A percentile compares a stretch with the other conserved stretches of the same genome.
phyloP scores from a whole-genome alignment of 2,113 vertebrate genomes.

The Turdus rufiventris region DNA sequence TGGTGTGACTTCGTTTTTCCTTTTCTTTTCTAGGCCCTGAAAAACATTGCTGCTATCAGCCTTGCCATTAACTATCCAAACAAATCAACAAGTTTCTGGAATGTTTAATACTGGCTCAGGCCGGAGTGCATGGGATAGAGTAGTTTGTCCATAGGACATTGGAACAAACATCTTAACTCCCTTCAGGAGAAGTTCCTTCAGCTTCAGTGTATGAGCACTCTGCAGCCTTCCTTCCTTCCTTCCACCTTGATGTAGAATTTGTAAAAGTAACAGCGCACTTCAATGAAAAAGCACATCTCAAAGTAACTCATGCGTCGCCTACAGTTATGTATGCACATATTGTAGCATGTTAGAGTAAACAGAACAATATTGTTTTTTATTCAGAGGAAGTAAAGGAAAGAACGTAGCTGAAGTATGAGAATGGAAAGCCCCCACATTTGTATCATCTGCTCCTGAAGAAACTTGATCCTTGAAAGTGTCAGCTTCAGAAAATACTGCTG shows the following conservation, averaged over 20 bases:
- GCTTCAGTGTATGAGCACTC: constrained; percentile 54
- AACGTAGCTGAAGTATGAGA: background rate
- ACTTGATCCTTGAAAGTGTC: background rate
- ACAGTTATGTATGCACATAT: constrained; percentile 43
- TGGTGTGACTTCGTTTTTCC: background rate
- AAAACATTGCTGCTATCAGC: constrained; percentile 97
- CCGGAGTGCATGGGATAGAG: constrained; percentile 32
- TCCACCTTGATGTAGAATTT: constrained; percentile 58
- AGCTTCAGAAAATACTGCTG: background rate
- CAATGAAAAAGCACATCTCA: constrained; percentile 37
- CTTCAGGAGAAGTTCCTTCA: constrained; percentile 49
- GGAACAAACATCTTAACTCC: constrained; percentile 49
- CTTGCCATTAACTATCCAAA: constrained; percentile 97
- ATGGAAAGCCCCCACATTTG: background rate
- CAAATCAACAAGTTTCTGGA: constrained; percentile 92
- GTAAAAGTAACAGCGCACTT: constrained; percentile 50
- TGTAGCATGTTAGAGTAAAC: constrained; percentile 40
- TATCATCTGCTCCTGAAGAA: background rate
- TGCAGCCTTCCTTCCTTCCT: constrained; percentile 59
- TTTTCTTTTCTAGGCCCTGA: constrained; percentile 83
- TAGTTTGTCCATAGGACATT: constrained; percentile 37
- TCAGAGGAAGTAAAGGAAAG: background rate
- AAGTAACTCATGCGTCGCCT: constrained; percentile 43
- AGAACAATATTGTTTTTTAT: background rate
- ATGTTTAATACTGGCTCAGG: constrained; percentile 75